phyloP scores from a whole-genome alignment of 2,888 invertebrate genomes.

The Laspeyria flexula region DNA sequence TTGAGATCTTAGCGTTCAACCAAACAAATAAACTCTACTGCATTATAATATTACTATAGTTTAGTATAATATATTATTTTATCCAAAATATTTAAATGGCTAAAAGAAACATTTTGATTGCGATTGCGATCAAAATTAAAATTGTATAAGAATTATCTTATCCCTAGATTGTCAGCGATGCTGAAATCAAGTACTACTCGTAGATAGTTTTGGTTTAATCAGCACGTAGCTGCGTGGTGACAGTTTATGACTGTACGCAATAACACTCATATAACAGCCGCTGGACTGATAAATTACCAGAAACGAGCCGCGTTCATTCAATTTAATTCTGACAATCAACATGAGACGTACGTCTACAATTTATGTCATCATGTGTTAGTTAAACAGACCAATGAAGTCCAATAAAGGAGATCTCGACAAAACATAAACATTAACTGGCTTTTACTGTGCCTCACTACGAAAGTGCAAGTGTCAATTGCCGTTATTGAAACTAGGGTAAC shows the following conservation, averaged over 20 bases:
- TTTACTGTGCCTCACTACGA: background rate
- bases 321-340: conserved; percentile 71
- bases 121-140: background rate
- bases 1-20: too few relatives aligned
- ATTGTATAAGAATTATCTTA: background rate
- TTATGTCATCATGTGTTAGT: conserved; percentile 23
- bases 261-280: conserved; percentile 27
- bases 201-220: conserved; percentile 15
- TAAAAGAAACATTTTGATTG: background rate
- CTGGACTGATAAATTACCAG: conserved; percentile 55
- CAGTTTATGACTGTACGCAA: conserved; percentile 34
- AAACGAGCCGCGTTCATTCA: conserved; percentile 65
- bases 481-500: background rate
- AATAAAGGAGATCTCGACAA: conserved; percentile 18
- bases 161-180: background rate
- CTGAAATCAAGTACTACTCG: background rate
- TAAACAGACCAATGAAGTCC: conserved; percentile 26
- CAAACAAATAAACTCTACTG: too few relatives aligned
- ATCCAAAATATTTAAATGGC: background rate
- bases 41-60: too few relatives aligned
- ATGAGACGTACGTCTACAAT: conserved; percentile 27
- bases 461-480: background rate
- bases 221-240: conserved; percentile 7
- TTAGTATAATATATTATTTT: too few relatives aligned
- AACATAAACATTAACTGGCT: background rate